These are phyloP conservation scores for Heliconius eleuchia DNA, from an alignment of 1,140 invertebrate genomes.

Conservation along the genomic window DNA sequence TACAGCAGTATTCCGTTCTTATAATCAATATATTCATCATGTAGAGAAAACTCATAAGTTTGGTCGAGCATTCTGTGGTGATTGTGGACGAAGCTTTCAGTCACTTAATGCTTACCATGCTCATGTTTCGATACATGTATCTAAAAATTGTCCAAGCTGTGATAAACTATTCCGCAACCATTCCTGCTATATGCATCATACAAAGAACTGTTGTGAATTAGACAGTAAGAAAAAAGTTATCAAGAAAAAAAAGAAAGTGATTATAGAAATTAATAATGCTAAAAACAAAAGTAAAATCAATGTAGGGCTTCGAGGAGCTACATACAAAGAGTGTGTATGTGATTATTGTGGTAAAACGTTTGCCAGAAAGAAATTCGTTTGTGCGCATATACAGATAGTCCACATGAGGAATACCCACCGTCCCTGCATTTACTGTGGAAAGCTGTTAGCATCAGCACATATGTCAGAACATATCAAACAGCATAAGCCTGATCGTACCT, in stretches of 20 bases:
- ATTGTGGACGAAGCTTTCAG: constrained; percentile 60
- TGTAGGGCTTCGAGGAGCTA: constrained; percentile 58
- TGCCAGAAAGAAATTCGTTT: constrained; percentile 56
- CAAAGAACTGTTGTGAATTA: constrained; percentile 57
- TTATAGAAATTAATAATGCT: constrained; percentile 48
- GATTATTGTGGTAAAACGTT: constrained; percentile 67
- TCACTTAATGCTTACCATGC: constrained; percentile 50
- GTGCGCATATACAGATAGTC: constrained; percentile 67
- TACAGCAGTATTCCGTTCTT: constrained; percentile 46
- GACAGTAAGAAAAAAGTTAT: constrained; percentile 39
- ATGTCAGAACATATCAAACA: constrained; percentile 65
- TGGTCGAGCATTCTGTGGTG: constrained; percentile 53
- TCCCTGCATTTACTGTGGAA: constrained; percentile 65
- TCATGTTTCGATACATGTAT: constrained; percentile 51
- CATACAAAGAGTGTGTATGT: constrained; percentile 56
- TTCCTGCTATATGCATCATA: constrained; percentile 59
- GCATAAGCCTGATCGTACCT: constrained; percentile 46
- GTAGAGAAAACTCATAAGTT: constrained; percentile 44
- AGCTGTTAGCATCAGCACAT: constrained; percentile 59
- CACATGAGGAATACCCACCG: constrained; percentile 66
- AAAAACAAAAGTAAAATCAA: constrained; percentile 46
- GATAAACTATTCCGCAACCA: constrained; percentile 62
- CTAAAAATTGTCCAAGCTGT: constrained; percentile 60
- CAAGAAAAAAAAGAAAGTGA: constrained; percentile 48
- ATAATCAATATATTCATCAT: constrained; percentile 47